A percentile compares a stretch with the other conserved stretches of the same genome.
Evolutionary conservation across 1,140 invertebrate species (phyloP).

Genomic region (Brachionus manjavacas): DNA sequence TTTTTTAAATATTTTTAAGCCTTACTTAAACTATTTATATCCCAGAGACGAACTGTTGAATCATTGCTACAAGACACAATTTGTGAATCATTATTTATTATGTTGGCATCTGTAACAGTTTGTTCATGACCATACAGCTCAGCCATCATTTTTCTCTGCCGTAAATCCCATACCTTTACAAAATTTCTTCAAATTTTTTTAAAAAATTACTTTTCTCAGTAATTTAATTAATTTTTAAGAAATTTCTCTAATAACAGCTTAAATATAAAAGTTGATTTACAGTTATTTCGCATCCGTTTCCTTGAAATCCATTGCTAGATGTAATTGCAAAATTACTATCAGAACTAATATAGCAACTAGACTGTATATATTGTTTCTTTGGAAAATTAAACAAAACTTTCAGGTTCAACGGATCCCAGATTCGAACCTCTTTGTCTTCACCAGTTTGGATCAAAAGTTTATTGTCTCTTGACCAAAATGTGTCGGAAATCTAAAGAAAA

Average conservation of each 20-base stretch:
- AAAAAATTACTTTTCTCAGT: not conserved
- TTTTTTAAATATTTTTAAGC: not conserved
- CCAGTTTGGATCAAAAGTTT: conserved; percentile 50
- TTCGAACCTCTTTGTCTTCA: conserved; percentile 54
- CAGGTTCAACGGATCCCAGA: conserved; percentile 51
- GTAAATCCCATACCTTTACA: conserved; percentile 1
- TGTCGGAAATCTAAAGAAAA: conserved; percentile 51
- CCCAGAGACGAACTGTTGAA: conserved; percentile 33
- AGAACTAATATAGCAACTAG: conserved; percentile 51
- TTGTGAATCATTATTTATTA: conserved; percentile 13
- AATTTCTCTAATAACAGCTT: not conserved
- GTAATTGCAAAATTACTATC: conserved; percentile 51
- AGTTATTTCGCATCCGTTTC: conserved; percentile 56
- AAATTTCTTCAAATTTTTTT: not conserved
- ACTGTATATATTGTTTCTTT: conserved; percentile 56
- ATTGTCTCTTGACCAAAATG: conserved; percentile 50
- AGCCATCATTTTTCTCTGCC: not conserved
- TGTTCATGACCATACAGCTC: conserved; percentile 31
- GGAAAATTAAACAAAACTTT: conserved; percentile 49
- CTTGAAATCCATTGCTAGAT: conserved; percentile 55
- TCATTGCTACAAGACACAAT: conserved; percentile 42
- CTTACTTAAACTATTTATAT: not conserved
- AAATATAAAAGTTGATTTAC: conserved; percentile 46
- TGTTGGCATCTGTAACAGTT: conserved; percentile 2
- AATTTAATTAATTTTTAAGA: not conserved